Evolutionary conservation across 2,113 vertebrate species (phyloP).

Genomic region (Ctenomys sociabilis): DNA sequence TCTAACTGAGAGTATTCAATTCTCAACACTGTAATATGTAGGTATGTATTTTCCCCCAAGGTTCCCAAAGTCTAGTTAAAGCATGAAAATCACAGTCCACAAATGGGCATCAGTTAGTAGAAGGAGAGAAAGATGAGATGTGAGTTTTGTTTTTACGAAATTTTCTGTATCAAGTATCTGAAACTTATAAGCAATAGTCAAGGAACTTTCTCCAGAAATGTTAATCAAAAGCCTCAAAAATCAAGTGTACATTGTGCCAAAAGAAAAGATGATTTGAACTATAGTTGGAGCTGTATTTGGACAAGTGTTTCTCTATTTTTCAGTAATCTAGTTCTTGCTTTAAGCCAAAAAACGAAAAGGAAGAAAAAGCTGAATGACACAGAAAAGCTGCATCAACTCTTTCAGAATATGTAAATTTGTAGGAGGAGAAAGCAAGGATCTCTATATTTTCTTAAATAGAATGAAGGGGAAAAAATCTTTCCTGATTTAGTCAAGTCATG

Average conservation of each 20-base stretch:
- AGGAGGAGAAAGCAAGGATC: background rate
- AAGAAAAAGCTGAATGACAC: background rate
- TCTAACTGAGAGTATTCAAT: constrained; percentile 61
- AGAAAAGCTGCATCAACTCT: background rate
- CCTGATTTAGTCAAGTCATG: background rate
- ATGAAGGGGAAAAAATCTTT: background rate
- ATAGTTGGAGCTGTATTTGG: background rate
- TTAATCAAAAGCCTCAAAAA: constrained; percentile 48
- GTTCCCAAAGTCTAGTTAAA: constrained; percentile 23
- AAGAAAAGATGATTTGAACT: constrained; percentile 39
- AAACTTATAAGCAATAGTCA: constrained; percentile 54
- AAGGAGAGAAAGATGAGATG: background rate
- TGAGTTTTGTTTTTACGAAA: background rate
- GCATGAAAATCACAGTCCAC: constrained; percentile 50
- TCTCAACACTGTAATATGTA: constrained; percentile 45
- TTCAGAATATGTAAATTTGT: background rate
- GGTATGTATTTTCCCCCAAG: constrained; percentile 73
- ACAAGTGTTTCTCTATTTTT: background rate
- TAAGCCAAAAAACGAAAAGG: background rate
- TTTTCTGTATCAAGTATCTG: constrained; percentile 11
- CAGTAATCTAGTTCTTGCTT: background rate
- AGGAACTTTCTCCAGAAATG: constrained; percentile 54
- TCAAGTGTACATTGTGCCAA: background rate
- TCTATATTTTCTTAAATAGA: background rate
- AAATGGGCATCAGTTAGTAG: constrained; percentile 26